Base-by-base conservation (phyloP, 2,113 vertebrate genomes). In the Cryptotis parvus region DNA sequence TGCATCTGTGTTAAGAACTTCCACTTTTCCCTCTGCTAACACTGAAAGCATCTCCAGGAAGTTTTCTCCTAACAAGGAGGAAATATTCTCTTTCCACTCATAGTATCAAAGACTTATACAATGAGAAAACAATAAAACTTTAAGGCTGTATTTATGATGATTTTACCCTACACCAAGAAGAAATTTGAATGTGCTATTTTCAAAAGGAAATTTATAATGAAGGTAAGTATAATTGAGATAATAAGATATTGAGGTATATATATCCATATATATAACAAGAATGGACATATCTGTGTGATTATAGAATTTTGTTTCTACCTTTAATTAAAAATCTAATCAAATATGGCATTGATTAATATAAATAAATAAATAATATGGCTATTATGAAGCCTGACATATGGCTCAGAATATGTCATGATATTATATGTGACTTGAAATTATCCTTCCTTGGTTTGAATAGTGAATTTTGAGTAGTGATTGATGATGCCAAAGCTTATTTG, bases 1-100 rank as follows among this genome's bases (percentile, higher is more conserved):
- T 95, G 41, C 58, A 61, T 82, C 69, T 85, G 16, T 90, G 79
- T 94, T 92, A 91, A 90, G 79, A 94, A 91, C 29, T 49, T 90
- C 75, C 1, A 66, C 52, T 94, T 84, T 92, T 66, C 37, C 45
- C 39, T 63, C 20, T 79, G 41, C 66, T 79, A 63, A 87, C 10
- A 55, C 43, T 68, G 5, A 82, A 78, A 94, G 20, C 31, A 90
- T 91, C 37, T 85, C 22, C 4, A 75, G 84, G 55, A 92, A 85
- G 22, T 90, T 76, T 94, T 27, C 33, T 93, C 55, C 29, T 83
- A 88, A 84, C 84, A 81, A 39, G 80, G 20, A 86, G 69, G 49
- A 96, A 73, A 74, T 24, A 11, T 65, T 93, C 55, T 92, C 9
- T 84, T 91, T 89, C 49, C 61, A 11, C 88, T 49, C 61, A 69